A percentile compares a stretch with the other conserved stretches of the same genome.
phyloP scores from a whole-genome alignment of 2,113 vertebrate genomes.

The Oostethus manadensis region DNA sequence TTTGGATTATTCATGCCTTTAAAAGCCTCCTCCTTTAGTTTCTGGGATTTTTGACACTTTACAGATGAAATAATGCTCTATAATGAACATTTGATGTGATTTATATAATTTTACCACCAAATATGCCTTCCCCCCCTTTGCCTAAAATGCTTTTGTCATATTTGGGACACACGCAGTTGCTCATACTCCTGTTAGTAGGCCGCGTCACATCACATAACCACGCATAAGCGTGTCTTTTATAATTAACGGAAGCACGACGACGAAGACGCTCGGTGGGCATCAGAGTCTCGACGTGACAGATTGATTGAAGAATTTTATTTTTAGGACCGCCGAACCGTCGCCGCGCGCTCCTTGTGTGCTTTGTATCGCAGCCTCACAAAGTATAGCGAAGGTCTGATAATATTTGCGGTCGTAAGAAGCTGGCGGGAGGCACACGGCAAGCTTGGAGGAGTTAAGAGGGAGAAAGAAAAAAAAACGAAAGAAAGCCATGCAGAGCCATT shows the following conservation, averaged over 20 bases:
- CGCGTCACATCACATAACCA: constrained; percentile 21
- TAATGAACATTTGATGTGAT: constrained; percentile 27
- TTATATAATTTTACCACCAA: constrained; percentile 66
- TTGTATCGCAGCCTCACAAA: constrained; percentile 26
- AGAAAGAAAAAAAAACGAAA: constrained; percentile 38
- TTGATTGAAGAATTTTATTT: constrained; percentile 51
- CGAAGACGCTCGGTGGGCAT: constrained; percentile 11
- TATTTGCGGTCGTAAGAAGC: no score
- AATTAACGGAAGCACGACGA: constrained; percentile 3
- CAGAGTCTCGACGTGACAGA: constrained; percentile 25
- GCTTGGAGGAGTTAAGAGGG: constrained; percentile 41
- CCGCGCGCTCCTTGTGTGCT: constrained; percentile 22
- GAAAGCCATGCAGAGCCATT: constrained; percentile 57
- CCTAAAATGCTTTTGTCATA: constrained; percentile 50
- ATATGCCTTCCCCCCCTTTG: constrained; percentile 46
- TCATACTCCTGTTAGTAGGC: constrained; percentile 27
- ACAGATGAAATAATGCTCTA: constrained; percentile 8
- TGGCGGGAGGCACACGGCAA: not conserved
- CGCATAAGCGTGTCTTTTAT: constrained; percentile 5
- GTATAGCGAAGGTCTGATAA: no score
- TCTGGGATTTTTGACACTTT: not conserved
- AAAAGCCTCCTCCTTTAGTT: constrained; percentile 3
- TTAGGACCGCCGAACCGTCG: constrained; percentile 39
- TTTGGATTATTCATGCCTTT: constrained; percentile 13
- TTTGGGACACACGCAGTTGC: constrained; percentile 40